A percentile compares a stretch with the other conserved stretches of the same genome.
Evolutionary conservation across 1,140 invertebrate genomes (phyloP).

Genomic region (Drosophila azteca): DNA sequence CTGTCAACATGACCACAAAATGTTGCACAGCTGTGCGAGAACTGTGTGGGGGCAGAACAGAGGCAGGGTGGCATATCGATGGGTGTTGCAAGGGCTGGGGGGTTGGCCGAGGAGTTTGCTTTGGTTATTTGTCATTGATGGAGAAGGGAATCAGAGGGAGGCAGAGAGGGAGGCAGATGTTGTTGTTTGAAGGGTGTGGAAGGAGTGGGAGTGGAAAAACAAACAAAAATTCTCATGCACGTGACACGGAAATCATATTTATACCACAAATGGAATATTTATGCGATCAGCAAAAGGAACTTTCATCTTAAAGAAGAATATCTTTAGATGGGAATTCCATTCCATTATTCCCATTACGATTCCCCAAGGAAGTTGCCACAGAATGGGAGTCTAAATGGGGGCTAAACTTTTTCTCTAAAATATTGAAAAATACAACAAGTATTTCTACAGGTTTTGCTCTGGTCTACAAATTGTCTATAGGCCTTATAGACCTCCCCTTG

Average conservation of each 20-base stretch:
- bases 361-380: too few relatives aligned
- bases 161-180: not conserved
- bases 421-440: too few relatives aligned
- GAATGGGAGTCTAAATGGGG: too few relatives aligned
- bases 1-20: slow-evolving; percentile 76
- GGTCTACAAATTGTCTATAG: not conserved
- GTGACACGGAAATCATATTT: slow-evolving; percentile 52
- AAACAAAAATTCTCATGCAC: slow-evolving; percentile 34
- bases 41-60: not conserved
- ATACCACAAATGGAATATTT: slow-evolving; percentile 20
- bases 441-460: too few relatives aligned
- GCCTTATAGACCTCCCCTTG: too few relatives aligned
- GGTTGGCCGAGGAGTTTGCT: slow-evolving; percentile 39
- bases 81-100: not conserved
- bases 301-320: slow-evolving; percentile 13
- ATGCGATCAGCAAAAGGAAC: slow-evolving; percentile 23
- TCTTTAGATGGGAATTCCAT: slow-evolving; percentile 17
- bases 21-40: slow-evolving; percentile 70
- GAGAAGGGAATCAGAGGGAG: slow-evolving; percentile 34
- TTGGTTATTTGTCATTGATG: slow-evolving; percentile 65
- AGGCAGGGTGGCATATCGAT: slow-evolving; percentile 18
- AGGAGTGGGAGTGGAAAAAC: slow-evolving; percentile 7
- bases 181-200: not conserved
- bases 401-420: too few relatives aligned
- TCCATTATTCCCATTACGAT: too few relatives aligned